phyloP scores from a whole-genome alignment of 2,888 invertebrate genomes.

The Lumbricus terrestris region DNA sequence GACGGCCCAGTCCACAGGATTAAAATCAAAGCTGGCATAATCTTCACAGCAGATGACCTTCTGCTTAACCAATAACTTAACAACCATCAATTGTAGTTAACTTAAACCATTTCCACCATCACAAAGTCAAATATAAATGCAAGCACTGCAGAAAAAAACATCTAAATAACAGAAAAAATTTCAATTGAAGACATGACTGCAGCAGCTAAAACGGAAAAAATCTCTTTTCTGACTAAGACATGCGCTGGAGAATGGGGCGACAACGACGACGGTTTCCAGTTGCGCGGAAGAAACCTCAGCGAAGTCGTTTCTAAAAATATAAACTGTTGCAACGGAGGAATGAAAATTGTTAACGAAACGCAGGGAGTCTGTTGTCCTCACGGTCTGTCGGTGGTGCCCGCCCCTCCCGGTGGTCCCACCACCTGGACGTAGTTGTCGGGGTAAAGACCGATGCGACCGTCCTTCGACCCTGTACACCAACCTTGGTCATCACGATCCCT shows the following conservation, averaged over 20 bases:
- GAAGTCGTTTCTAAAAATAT: not conserved
- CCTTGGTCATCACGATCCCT: constrained; percentile 98
- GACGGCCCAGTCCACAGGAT: no score
- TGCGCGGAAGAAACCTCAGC: not conserved
- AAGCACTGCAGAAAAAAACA: not conserved
- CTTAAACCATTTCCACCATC: not conserved
- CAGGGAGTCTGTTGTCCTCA: not conserved
- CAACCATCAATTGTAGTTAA: not conserved
- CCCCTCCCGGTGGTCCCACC: not conserved
- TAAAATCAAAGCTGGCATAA: not conserved
- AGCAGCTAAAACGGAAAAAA: not conserved
- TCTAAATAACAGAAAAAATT: not conserved
- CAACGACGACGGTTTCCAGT: not conserved
- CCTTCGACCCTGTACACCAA: constrained; percentile 97
- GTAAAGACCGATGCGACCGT: constrained; percentile 90
- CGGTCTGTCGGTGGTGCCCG: not conserved
- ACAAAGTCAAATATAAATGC: not conserved
- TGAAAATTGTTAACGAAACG: not conserved
- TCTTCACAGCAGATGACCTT: no score
- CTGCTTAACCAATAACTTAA: not conserved
- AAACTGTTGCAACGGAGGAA: not conserved
- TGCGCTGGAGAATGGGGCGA: not conserved
- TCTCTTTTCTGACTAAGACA: not conserved
- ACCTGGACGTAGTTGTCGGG: constrained; percentile 76
- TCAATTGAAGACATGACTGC: not conserved